A percentile compares a stretch with the other conserved stretches of the same genome.
Conservation (phyloP, 2,888 invertebrate species). For the Nomada hirtipes region DNA sequence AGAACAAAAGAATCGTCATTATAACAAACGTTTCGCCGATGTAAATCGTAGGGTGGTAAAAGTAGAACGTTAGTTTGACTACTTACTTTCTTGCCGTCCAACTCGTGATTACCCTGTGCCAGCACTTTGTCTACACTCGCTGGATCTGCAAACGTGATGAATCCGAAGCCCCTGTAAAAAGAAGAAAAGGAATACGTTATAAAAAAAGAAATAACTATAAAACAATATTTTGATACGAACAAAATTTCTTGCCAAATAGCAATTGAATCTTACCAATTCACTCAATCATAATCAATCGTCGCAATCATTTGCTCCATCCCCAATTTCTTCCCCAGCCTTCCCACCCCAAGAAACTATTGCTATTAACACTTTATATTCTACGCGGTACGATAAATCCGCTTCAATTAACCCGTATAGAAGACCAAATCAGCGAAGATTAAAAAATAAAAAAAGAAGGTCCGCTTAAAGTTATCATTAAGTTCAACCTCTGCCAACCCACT, state of each 20-base stretch:
- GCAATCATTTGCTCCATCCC: no score
- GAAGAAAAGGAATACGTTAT: neutral
- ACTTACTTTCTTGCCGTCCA: conserved; percentile 99
- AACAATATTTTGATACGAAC: neutral
- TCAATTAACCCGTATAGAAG: no score
- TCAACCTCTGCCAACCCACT: neutral
- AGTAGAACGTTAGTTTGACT: conserved; percentile 29
- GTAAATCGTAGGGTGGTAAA: neutral
- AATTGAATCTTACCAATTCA: no score
- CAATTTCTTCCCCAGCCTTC: no score
- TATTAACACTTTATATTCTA: no score
- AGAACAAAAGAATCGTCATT: neutral
- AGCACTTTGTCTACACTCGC: conserved; percentile 99
- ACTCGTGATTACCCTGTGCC: conserved; percentile 98
- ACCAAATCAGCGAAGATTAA: no score
- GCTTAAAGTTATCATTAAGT: no score
- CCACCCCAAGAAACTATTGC: no score
- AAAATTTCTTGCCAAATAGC: no score
- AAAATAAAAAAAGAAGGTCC: no score
- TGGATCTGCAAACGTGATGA: conserved; percentile 99
- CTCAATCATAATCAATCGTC: no score
- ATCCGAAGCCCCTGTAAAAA: conserved; percentile 98
- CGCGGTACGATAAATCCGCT: no score
- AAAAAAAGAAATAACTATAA: neutral
- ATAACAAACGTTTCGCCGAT: neutral